These are phyloP conservation scores for Gadopsis bispinosus DNA, from an alignment of 2,797 vertebrate genomes.

Conservation along the genomic window DNA sequence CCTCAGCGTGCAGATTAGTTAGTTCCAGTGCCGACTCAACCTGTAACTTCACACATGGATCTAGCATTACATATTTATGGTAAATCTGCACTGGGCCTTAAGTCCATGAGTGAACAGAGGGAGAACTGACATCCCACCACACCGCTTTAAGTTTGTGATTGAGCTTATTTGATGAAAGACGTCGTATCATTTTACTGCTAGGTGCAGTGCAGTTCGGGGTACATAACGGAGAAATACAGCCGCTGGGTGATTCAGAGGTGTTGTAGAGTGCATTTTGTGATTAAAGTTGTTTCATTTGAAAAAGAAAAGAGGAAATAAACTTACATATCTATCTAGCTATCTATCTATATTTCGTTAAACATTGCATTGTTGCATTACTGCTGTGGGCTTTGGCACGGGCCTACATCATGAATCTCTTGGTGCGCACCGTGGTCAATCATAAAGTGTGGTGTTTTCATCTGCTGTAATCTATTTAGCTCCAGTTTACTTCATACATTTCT, in stretches of 20 bases:
- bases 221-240: conserved; percentile 12
- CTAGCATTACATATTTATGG: conserved; percentile 13
- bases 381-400: conserved; percentile 37
- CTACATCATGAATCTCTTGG: conserved; percentile 52
- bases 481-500: conserved; percentile 68
- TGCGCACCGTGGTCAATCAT: conserved; percentile 58
- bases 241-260: conserved; percentile 23
- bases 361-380: conserved; percentile 42
- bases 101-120: not conserved
- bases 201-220: not conserved
- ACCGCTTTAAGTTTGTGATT: conserved; percentile 14
- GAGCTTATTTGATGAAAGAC: conserved; percentile 29
- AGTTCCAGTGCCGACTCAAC: conserved; percentile 31
- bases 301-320: not conserved
- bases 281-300: conserved; percentile 28
- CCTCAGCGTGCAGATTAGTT: conserved; percentile 37
- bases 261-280: conserved; percentile 20
- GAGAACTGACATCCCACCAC: conserved; percentile 20
- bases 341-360: conserved; percentile 2
- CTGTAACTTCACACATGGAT: conserved; percentile 40
- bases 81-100: conserved; percentile 26
- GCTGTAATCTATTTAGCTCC: conserved; percentile 75
- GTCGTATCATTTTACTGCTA: conserved; percentile 26
- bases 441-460: conserved; percentile 72
- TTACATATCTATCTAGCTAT: no score